Evolutionary conservation across 2,113 vertebrate species (phyloP).

Genomic region (Leptobrachium ailaonicum): DNA sequence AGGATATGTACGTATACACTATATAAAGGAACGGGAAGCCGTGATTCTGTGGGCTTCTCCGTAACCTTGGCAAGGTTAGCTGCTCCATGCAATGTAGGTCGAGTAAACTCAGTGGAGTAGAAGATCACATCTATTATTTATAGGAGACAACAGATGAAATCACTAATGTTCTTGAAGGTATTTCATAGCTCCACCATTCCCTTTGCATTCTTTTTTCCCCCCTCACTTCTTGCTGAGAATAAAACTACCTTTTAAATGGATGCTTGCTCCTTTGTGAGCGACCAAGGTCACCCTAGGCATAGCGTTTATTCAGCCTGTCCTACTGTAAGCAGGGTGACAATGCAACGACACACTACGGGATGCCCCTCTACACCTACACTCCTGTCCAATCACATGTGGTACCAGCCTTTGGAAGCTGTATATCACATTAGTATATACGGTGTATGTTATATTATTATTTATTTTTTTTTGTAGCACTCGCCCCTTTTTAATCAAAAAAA

Average conservation of each 20-base stretch:
- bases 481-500: too few species aligned
- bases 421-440: too few species aligned
- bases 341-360: too few species aligned
- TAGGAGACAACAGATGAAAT: slow-evolving; percentile 34
- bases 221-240: neutral
- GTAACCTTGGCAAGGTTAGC: slow-evolving; percentile 48
- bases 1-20: slow-evolving; percentile 20
- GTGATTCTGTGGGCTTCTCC: slow-evolving; percentile 16
- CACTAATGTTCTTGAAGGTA: slow-evolving; percentile 6
- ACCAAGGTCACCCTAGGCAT: too few species aligned
- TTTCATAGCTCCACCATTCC: slow-evolving; percentile 13
- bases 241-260: slow-evolving; percentile 1
- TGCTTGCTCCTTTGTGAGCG: too few species aligned
- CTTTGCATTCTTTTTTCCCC: slow-evolving; percentile 1
- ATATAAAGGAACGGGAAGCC: slow-evolving; percentile 22
- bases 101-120: slow-evolving; percentile 43
- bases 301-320: too few species aligned
- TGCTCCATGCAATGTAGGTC: slow-evolving; percentile 41
- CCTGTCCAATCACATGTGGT: too few species aligned
- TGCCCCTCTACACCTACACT: too few species aligned
- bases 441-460: too few species aligned
- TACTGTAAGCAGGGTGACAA: too few species aligned
- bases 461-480: too few species aligned
- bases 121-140: slow-evolving; percentile 43
- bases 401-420: too few species aligned